Percentiles rank a stretch among this genome's conserved stretches.
Conservation (phyloP, 2,888 invertebrate species). For the Argyra leucocephala region DNA sequence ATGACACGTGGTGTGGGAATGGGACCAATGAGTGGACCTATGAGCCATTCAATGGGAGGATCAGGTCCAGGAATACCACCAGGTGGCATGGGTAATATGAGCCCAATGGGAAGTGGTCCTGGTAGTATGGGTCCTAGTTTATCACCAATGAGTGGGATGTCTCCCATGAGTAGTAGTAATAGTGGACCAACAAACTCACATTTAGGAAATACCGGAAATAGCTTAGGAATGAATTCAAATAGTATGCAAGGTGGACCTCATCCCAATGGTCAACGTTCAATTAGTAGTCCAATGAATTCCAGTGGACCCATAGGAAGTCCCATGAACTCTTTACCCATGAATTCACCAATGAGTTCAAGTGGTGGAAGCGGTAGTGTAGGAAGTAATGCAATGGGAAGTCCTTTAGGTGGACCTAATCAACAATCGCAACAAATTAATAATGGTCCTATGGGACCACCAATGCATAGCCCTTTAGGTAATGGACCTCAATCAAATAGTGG, state of each 20-base stretch:
- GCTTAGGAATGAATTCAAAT: slow-evolving; percentile 50
- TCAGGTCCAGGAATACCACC: slow-evolving; percentile 45
- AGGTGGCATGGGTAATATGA: slow-evolving; percentile 41
- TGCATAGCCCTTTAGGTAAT: slow-evolving; percentile 62
- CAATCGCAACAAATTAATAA: slow-evolving; percentile 50
- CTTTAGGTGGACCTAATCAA: slow-evolving; percentile 43
- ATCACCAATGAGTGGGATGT: slow-evolving; percentile 60
- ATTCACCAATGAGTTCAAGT: slow-evolving; percentile 51
- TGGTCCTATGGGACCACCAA: slow-evolving; percentile 65
- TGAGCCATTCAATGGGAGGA: slow-evolving; percentile 25
- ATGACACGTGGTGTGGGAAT: slow-evolving; percentile 44
- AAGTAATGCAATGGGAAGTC: slow-evolving; percentile 58
- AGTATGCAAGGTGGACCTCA: slow-evolving; percentile 36
- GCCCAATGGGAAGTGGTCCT: slow-evolving; percentile 48
- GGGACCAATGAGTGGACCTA: slow-evolving; percentile 44
- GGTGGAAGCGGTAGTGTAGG: slow-evolving; percentile 33
- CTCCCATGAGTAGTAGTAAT: slow-evolving; percentile 46
- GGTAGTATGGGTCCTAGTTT: slow-evolving; percentile 46
- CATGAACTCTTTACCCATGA: slow-evolving; percentile 63
- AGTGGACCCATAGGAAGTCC: slow-evolving; percentile 50
- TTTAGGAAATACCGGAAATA: background rate
- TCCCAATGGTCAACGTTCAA: slow-evolving; percentile 48
- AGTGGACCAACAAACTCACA: background rate
- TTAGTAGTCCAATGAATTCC: slow-evolving; percentile 63
- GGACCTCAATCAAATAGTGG: slow-evolving; percentile 47